These are phyloP conservation scores for Pterobdella sp. DNA, from an alignment of 2,888 invertebrate species.

Conservation along the genomic window DNA sequence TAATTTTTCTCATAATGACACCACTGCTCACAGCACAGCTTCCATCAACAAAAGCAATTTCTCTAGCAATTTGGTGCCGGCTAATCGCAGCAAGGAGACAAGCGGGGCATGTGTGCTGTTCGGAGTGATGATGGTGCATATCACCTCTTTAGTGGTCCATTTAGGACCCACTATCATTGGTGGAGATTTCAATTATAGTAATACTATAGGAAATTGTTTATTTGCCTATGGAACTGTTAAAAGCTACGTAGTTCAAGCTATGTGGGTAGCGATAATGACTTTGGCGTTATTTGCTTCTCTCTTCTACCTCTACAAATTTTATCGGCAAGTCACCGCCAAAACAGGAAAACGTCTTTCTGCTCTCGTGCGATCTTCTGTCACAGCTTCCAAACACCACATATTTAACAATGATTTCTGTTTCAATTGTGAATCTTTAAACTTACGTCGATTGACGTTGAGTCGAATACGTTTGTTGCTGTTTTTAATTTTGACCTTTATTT, in stretches of 20 bases:
- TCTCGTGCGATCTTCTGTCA: conserved; percentile 36
- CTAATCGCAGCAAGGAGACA: conserved; percentile 33
- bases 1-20: background rate
- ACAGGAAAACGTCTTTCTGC: conserved; percentile 37
- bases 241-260: conserved; percentile 79
- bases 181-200: conserved; percentile 56
- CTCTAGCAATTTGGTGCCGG: background rate
- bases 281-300: conserved; percentile 75
- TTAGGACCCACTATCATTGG: conserved; percentile 59
- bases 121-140: conserved; percentile 87
- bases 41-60: background rate
- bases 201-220: conserved; percentile 59
- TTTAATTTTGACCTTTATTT: conserved; percentile 58
- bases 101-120: conserved; percentile 67
- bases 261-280: conserved; percentile 80
- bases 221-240: conserved; percentile 76
- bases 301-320: conserved; percentile 70
- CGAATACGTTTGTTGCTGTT: conserved; percentile 38
- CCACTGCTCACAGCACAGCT: background rate
- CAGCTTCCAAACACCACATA: conserved; percentile 17
- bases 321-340: conserved; percentile 54
- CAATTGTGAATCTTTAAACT: conserved; percentile 22
- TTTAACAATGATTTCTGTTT: conserved; percentile 11
- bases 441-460: conserved; percentile 34
- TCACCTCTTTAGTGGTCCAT: conserved; percentile 80